phyloP scores from a whole-genome alignment of 2,113 vertebrate species.

The Mus pahari region DNA sequence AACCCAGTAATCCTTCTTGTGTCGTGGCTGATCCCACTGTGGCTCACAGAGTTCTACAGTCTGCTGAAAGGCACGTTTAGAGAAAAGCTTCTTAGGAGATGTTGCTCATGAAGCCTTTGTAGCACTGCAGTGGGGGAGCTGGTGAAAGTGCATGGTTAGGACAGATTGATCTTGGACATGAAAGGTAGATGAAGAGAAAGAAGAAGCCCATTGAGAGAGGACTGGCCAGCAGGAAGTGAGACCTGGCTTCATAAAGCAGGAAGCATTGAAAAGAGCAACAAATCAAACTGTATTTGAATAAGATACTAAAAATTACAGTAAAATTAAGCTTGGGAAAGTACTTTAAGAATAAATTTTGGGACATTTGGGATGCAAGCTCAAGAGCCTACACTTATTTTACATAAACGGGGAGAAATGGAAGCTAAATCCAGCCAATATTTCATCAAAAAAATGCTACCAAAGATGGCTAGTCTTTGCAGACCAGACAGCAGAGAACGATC shows the following conservation, averaged over 20 bases:
- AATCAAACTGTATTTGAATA: background rate
- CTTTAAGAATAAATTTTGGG: background rate
- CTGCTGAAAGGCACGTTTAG: background rate
- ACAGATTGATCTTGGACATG: background rate
- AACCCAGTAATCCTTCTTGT: background rate
- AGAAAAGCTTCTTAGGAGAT: background rate
- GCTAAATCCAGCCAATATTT: background rate
- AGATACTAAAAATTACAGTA: background rate
- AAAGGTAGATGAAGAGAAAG: background rate
- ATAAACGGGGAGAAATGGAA: background rate
- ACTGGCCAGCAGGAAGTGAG: background rate
- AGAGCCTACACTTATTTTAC: background rate
- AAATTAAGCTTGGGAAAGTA: background rate
- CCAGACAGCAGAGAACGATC: background rate
- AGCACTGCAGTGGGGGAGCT: background rate
- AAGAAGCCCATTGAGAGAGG: fast-evolving
- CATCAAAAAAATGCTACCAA: background rate
- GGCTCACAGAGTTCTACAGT: background rate
- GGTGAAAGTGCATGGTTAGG: background rate
- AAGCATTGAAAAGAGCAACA: background rate
- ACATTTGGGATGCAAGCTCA: background rate
- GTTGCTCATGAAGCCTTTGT: background rate
- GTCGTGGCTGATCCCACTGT: background rate
- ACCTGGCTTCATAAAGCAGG: background rate
- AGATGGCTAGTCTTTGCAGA: background rate